phyloP scores from a whole-genome alignment of 2,797 vertebrate genomes.

The Notolepis coatsorum region DNA sequence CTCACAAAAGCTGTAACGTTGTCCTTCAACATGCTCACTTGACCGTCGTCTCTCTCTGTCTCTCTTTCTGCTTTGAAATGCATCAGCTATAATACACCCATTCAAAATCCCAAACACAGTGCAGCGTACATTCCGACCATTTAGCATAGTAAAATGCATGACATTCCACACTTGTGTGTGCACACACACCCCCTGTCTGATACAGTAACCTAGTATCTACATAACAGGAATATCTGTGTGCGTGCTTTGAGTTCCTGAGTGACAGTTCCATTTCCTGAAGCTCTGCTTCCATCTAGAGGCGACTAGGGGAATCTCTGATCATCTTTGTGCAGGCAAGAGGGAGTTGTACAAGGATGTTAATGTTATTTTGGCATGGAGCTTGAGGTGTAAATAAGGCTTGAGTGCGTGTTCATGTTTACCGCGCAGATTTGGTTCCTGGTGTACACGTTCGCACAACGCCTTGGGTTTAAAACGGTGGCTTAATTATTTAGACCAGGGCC shows the following conservation, averaged over 20 bases:
- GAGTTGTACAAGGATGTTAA: too few relatives aligned
- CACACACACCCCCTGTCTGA: background rate
- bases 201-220: background rate
- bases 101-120: too few relatives aligned
- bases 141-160: too few relatives aligned
- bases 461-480: slow-evolving; percentile 4
- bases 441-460: background rate
- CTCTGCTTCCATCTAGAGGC: slow-evolving; percentile 60
- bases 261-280: slow-evolving; percentile 1
- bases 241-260: background rate
- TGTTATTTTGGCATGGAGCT: too few relatives aligned
- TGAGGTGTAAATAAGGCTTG: too few relatives aligned
- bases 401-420: too few relatives aligned
- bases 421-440: background rate
- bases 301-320: background rate
- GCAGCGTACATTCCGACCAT: background rate
- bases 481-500: slow-evolving; percentile 30
- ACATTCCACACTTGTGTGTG: too few relatives aligned
- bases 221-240: background rate
- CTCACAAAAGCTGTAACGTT: too few relatives aligned
- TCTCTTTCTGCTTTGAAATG: too few relatives aligned
- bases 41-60: too few relatives aligned
- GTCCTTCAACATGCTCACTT: too few relatives aligned
- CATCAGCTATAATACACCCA: too few relatives aligned
- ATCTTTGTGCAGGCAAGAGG: background rate